Conservation (phyloP, 2,113 vertebrate species). For the Noctilio leporinus region DNA sequence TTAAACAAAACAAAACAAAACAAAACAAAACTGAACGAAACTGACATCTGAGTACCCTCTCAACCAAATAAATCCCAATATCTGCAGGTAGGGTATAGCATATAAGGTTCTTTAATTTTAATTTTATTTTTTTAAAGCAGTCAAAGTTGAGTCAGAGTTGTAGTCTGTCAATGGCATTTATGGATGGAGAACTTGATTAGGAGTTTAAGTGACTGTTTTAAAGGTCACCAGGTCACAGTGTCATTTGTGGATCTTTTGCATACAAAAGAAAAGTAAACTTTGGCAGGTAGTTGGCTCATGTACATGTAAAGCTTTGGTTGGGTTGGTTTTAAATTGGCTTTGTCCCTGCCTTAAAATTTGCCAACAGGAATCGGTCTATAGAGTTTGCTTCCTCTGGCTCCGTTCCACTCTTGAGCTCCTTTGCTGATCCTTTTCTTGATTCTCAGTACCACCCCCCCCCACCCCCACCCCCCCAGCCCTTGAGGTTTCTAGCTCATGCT, state of each 20-base stretch:
- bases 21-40: too few relatives aligned
- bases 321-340: not conserved
- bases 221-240: not conserved
- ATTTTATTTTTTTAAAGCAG: not conserved
- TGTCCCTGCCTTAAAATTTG: not conserved
- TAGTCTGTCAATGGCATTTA: not conserved
- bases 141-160: not conserved
- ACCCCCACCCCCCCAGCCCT: too few relatives aligned
- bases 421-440: not conserved
- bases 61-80: not conserved
- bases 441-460: fast-evolving
- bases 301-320: not conserved
- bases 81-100: not conserved
- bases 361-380: not conserved
- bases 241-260: not conserved
- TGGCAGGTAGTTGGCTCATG: not conserved
- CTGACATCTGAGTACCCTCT: not conserved
- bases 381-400: not conserved
- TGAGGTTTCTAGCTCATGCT: not conserved
- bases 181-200: not conserved
- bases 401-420: not conserved
- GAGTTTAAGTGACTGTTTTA: not conserved
- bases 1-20: too few relatives aligned
- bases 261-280: not conserved
- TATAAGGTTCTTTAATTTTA: not conserved